Evolutionary conservation across 1,140 invertebrate species (phyloP).

Genomic region (Pogonomyrmex barbatus): DNA sequence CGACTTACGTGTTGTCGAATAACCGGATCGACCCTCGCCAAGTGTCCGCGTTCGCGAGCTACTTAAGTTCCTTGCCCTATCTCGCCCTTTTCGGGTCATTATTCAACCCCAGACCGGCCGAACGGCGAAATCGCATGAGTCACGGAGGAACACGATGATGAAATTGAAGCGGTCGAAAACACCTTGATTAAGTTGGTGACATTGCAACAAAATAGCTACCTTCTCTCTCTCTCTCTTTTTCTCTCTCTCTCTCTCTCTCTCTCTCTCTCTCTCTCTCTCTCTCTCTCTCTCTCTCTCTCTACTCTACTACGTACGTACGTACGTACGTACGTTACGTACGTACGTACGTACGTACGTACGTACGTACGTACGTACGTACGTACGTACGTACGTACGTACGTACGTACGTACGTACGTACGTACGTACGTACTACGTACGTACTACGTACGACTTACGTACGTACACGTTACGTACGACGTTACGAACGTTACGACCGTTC

Average conservation of each 20-base stretch:
- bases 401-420: no score
- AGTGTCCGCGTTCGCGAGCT: conserved; percentile 63
- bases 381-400: no score
- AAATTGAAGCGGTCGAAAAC: conserved; percentile 58
- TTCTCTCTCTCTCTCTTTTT: neutral
- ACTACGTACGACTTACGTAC: no score
- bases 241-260: neutral
- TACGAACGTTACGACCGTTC: no score
- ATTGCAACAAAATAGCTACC: conserved; percentile 59
- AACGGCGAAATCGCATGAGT: conserved; percentile 56
- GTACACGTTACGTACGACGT: no score
- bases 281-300: neutral
- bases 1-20: conserved; percentile 76
- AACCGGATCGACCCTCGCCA: conserved; percentile 74
- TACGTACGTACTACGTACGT: no score
- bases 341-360: no score
- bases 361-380: no score
- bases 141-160: conserved; percentile 53
- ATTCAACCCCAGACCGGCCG: conserved; percentile 51
- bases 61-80: conserved; percentile 70
- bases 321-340: no score
- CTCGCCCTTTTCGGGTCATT: conserved; percentile 66
- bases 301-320: no score
- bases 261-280: neutral
- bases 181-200: conserved; percentile 61